Evolutionary conservation across 2,888 invertebrate species (phyloP).

Genomic region (Antheraea yamamai): DNA sequence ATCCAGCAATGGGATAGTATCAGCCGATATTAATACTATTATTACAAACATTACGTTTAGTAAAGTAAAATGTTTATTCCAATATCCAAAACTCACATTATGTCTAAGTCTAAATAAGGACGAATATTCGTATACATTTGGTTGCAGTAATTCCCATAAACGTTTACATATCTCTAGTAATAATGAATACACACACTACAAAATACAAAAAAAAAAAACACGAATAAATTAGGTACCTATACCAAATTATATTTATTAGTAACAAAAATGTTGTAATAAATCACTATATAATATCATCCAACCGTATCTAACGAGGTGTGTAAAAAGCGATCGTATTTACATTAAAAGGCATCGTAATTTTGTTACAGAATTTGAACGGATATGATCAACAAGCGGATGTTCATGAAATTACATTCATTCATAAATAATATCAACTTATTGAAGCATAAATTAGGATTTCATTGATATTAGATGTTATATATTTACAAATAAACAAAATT

Average conservation of each 20-base stretch:
- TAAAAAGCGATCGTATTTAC: not conserved
- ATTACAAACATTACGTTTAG: not conserved
- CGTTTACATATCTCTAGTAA: not conserved
- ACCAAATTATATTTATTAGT: not conserved
- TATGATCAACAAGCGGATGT: slow-evolving; percentile 1
- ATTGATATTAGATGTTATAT: not conserved
- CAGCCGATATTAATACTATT: not conserved
- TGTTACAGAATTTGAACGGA: not conserved
- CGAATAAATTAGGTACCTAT: not conserved
- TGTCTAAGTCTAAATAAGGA: too few relatives aligned
- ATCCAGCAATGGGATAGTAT: not conserved
- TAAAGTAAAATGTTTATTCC: too few relatives aligned
- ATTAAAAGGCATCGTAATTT: not conserved
- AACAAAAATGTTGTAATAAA: not conserved
- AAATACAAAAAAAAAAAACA: not conserved
- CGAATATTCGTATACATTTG: too few relatives aligned
- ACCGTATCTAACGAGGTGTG: not conserved
- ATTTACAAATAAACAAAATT: not conserved
- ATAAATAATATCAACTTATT: not conserved
- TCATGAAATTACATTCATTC: not conserved
- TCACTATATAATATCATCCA: not conserved
- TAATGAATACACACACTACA: not conserved
- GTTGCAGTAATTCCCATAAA: too few relatives aligned
- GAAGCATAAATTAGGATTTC: not conserved
- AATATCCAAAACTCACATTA: too few relatives aligned